These are phyloP conservation scores for Leuctra nigra DNA, from an alignment of 2,888 invertebrate genomes.

Conservation along the genomic window DNA sequence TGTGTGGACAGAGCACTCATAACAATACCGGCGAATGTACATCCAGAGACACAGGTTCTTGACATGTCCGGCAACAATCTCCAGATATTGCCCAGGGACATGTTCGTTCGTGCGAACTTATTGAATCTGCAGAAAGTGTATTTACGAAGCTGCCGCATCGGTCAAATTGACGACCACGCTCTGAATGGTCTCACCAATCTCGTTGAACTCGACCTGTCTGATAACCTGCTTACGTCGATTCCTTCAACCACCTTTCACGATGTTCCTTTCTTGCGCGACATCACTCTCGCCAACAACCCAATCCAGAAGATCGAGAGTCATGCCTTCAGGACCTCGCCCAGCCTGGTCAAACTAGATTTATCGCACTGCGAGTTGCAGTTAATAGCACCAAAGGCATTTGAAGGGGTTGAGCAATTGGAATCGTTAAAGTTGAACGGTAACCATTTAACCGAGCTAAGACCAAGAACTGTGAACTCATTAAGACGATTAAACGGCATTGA, in stretches of 20 bases:
- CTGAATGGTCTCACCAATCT: slow-evolving; percentile 82
- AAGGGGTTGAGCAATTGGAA: slow-evolving; percentile 67
- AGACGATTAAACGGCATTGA: slow-evolving; percentile 72
- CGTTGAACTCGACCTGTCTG: slow-evolving; percentile 81
- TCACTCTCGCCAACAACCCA: slow-evolving; percentile 74
- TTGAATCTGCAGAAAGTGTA: slow-evolving; percentile 83
- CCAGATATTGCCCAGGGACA: slow-evolving; percentile 73
- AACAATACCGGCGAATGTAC: slow-evolving; percentile 77
- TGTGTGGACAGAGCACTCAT: slow-evolving; percentile 78
- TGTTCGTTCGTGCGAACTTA: slow-evolving; percentile 72
- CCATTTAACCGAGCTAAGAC: slow-evolving; percentile 62
- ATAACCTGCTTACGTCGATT: slow-evolving; percentile 72
- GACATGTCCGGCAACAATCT: slow-evolving; percentile 85
- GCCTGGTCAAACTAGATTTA: slow-evolving; percentile 74
- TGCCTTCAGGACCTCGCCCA: slow-evolving; percentile 67
- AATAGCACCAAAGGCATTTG: slow-evolving; percentile 70
- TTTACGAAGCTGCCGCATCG: slow-evolving; percentile 74
- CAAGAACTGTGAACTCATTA: slow-evolving; percentile 65
- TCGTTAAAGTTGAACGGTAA: slow-evolving; percentile 76
- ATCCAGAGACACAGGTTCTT: slow-evolving; percentile 84
- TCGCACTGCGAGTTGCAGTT: slow-evolving; percentile 75
- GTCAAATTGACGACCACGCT: slow-evolving; percentile 77
- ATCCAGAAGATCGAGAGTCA: slow-evolving; percentile 69
- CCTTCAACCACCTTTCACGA: slow-evolving; percentile 74
- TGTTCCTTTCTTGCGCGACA: slow-evolving; percentile 73